A percentile compares a stretch with the other conserved stretches of the same genome.
Evolutionary conservation across 2,797 vertebrate genomes (phyloP).

Genomic region (Enteromius radiatus): DNA sequence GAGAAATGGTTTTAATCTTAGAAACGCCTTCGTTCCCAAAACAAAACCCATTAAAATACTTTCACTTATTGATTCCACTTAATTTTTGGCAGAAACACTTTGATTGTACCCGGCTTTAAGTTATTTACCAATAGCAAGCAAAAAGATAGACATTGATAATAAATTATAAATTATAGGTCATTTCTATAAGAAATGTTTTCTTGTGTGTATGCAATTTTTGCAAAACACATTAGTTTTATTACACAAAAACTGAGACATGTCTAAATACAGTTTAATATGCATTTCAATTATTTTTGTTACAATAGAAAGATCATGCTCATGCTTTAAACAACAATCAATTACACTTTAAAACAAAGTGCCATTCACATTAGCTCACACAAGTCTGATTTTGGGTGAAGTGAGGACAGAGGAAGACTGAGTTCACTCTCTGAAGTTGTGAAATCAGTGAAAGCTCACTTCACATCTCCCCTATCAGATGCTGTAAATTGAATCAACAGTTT

Average conservation of each 20-base stretch:
- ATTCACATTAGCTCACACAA: neutral
- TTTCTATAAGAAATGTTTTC: neutral
- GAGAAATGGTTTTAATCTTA: neutral
- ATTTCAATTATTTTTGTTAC: neutral
- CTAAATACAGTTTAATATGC: neutral
- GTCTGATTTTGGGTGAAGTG: conserved; percentile 17
- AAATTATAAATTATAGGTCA: too few relatives aligned
- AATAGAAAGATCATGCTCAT: too few relatives aligned
- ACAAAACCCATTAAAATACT: neutral
- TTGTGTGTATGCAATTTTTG: neutral
- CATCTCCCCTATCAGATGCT: conserved; percentile 29
- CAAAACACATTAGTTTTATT: neutral
- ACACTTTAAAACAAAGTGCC: neutral
- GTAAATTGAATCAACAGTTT: conserved; percentile 26
- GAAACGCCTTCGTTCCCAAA: neutral
- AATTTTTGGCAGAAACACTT: neutral
- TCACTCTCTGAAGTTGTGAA: conserved; percentile 25
- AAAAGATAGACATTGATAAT: too few relatives aligned
- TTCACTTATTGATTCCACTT: neutral
- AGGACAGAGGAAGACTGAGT: conserved; percentile 20
- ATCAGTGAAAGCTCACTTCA: conserved; percentile 14
- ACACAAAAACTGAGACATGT: neutral
- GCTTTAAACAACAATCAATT: neutral
- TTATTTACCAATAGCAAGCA: neutral
- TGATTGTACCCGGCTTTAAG: neutral